Base-by-base conservation (phyloP, 2,113 vertebrate genomes). In the Lipophrys pholis region DNA sequence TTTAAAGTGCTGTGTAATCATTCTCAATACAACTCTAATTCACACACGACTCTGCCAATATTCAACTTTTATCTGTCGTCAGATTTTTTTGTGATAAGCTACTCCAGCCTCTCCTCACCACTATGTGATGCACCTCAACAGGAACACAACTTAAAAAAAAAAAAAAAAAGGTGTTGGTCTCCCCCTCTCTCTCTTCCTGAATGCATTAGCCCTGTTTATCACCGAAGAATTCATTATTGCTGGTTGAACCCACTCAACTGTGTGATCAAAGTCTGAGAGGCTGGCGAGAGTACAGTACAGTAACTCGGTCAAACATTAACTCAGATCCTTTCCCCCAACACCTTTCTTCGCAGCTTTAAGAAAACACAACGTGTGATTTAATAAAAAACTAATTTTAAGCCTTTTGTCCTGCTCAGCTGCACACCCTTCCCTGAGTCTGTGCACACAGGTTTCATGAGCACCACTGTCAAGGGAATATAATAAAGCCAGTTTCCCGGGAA, bases 201-300 rank as follows among this genome's bases (percentile, higher is more conserved):
- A 66, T 55, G 43, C 43, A 21, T 74, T 73, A 40, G 16, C 17
- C 16, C 67, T 46, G 67, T 81, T 78, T 83, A 83, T 86, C 78
- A 78, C 66, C 11, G 50, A 49, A 65, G 46, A 69, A 75, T 81
- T 77, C 62, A 45, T 78, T 78, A 78, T 48, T 70, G 80, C 74
- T 21, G 48, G 62, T 64, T 86, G 77, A 80, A 78, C 82, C 55
- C 40, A 10, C 14, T 87, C 17, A 86, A 68, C 75, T 69, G 36
- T 11, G 6, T 50, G 87, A 86, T 87, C 90, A 90, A 91, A 91
- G 91, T 91, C 88, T 88, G 65, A 65, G 45, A 76, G 58, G 62
- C 11, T 41, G 73, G 35, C 5, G 15, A 70, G 77, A 45, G 50
- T 61, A 73, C 76, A 71, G 81, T 50, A 16, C 4, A 8, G 14